Evolutionary conservation across 35 echinoderm and acorn worm genomes (phyloP), one percentile per base, ranked within the genome.

Genomic region (Apostichopus parvimensis): DNA sequence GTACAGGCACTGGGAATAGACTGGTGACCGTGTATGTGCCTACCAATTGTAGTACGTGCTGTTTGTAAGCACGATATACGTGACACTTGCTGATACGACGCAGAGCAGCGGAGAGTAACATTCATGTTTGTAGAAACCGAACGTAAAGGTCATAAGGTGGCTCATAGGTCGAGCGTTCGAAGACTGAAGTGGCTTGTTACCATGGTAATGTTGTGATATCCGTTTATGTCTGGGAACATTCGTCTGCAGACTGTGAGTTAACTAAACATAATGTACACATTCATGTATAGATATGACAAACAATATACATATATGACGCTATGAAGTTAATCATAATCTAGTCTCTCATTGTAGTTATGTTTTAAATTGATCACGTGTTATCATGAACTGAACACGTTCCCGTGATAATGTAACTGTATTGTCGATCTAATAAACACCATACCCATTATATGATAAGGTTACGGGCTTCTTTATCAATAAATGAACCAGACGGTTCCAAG

Each of bases 141-240:
- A 56, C 58, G 18, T n/a, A 58, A 84, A 84, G 81, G 81, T 84
- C 81, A 84, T 9, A 58, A 84, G 81, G 81, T 84, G 55, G 54
- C 54, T 56, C 55, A 84, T 84, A 84, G 81, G 81, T 84, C 81
- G 81, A 84, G 81, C 57, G 58, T 58, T 84, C 54, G 55, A 84
- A 84, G 54, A 59, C 57, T 84, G 57, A 84, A 84, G 81, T 84
- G 81, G 57, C 81, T 84, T 84, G 81, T 84, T 84, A 55, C 81
- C 56, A 84, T 84, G 81, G 81, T 84, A 84, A 84, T 84, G 81
- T 84, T 84, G 53, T 54, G 81, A 84, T 84, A 84, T 84, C 81
- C 81, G 81, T 84, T 84, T 56, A 59, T 84, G 81, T 84, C 81
- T 84, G 81, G 57, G 81, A 59, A 56, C 57, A 59, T 58, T 58